Percentiles rank a stretch among this genome's conserved stretches.
Evolutionary conservation across 2,888 invertebrate species (phyloP).

Genomic region (Carcina quercana): DNA sequence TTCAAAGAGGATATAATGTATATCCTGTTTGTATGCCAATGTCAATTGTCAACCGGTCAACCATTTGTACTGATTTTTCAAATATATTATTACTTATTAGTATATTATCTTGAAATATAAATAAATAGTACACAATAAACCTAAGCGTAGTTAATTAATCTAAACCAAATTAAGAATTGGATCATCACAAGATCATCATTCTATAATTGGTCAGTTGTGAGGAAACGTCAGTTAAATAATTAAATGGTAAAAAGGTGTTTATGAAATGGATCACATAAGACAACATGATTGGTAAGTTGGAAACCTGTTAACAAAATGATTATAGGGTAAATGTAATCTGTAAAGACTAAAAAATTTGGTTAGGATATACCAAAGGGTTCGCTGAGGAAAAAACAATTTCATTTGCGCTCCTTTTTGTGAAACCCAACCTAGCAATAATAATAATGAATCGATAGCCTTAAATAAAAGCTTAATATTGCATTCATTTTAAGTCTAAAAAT

Average conservation of each 20-base stretch:
- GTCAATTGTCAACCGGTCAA: too few relatives aligned
- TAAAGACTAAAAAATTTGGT: not conserved
- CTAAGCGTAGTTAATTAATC: not conserved
- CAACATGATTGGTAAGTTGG: constrained; percentile 42
- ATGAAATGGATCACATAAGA: constrained; percentile 43
- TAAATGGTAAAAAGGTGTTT: not conserved
- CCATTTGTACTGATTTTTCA: too few relatives aligned
- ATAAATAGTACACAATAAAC: not conserved
- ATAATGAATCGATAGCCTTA: not conserved
- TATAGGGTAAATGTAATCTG: not conserved
- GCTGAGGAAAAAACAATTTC: not conserved
- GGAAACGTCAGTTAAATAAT: not conserved
- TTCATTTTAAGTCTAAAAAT: not conserved
- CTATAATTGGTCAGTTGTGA: too few relatives aligned
- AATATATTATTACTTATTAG: not conserved
- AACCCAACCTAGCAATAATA: not conserved
- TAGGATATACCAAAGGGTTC: not conserved
- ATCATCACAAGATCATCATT: too few relatives aligned
- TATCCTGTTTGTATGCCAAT: too few relatives aligned
- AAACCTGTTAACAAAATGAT: not conserved
- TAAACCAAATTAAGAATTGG: not conserved
- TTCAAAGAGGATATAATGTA: too few relatives aligned
- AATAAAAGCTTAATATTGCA: not conserved
- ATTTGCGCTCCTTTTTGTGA: not conserved
- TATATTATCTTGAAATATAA: not conserved